Evolutionary conservation across 1,140 invertebrate genomes (phyloP).

Genomic region (Ceratina australensis): DNA sequence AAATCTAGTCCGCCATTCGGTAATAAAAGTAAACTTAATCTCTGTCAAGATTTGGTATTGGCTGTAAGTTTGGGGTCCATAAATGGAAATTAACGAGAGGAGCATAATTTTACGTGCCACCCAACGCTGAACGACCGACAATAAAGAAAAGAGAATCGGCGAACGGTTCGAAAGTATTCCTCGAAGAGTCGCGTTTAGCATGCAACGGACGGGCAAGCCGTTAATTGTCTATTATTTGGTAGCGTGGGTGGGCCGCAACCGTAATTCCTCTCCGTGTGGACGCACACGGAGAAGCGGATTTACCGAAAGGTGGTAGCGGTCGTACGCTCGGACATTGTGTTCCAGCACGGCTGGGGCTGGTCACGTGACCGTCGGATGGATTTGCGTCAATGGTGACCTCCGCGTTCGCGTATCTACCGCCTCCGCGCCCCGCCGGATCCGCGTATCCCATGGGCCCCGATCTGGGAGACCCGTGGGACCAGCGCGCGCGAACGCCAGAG

Average conservation of each 20-base stretch:
- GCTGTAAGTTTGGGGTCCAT: too few relatives aligned
- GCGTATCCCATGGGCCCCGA: conserved; percentile 59
- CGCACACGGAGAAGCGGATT: conserved; percentile 39
- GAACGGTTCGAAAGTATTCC: background rate
- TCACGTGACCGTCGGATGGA: conserved; percentile 76
- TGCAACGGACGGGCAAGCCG: conserved; percentile 29
- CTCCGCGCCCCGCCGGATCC: conserved; percentile 52
- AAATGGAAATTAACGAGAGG: too few relatives aligned
- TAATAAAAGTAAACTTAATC: too few relatives aligned
- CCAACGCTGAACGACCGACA: too few relatives aligned
- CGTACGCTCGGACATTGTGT: conserved; percentile 52
- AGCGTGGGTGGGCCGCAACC: conserved; percentile 47
- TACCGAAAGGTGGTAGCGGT: conserved; percentile 60
- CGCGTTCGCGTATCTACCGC: conserved; percentile 67
- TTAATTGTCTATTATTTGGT: conserved; percentile 56
- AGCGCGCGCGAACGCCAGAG: conserved; percentile 4
- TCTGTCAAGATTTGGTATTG: too few relatives aligned
- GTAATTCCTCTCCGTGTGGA: background rate
- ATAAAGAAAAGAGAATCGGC: too few relatives aligned
- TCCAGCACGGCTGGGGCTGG: conserved; percentile 47
- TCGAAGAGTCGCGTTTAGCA: conserved; percentile 33
- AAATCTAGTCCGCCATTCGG: too few relatives aligned
- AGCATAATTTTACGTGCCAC: too few relatives aligned
- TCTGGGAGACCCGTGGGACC: conserved; percentile 41
- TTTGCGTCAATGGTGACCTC: conserved; percentile 79